Evolutionary conservation across 2,797 vertebrate genomes (phyloP), one percentile per base, ranked within the genome.

Genomic region (Lacerta agilis): DNA sequence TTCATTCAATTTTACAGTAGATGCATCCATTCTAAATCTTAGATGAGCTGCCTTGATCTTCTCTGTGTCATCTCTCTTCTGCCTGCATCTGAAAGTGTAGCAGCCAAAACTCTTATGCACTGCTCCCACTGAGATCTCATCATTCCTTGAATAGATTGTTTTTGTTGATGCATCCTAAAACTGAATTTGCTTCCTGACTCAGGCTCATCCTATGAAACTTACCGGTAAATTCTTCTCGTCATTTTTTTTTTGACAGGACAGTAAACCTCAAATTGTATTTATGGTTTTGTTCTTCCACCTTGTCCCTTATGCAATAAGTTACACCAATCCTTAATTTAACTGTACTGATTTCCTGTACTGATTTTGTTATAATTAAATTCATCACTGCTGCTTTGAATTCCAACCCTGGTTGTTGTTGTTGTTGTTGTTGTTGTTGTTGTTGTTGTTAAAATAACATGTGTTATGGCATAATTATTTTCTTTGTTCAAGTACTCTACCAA

Each of bases 101-200:
- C 55, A 64, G 77, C 8, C 27, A n/a, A 66, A 75, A 85, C 20
- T 41, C 36, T 85, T 8, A 85, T 36, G 41, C 49, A 45, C 36
- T 77, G 9, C 1, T n/a, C 20, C 36, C 17, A 27, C 73, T 76
- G 36, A 64, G 67, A 83, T 73, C 69, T 72, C 33, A 72, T 83
- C 67, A 49, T 67, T 66, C n/a, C 58, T 86, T 33, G 49, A 71
- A 71, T 86, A 41, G 45, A 29, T 29, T 71, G 5, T 79, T 86
- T 79, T 41, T 61, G 36, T 73, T 73, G 36, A 64, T 87, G 11
- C 17, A 20, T 33, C 64, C 41, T 41, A 43, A 67, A 79, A 41
- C 3, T 58, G n/a, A n/a, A 86, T 87, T 87, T 87, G 58, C 71
- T 77, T 87, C 23, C 43, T 20, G 23, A 66, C 72, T 87, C 36